phyloP scores from a whole-genome alignment of 2,797 vertebrate genomes.

The Aphelocoma californica region DNA sequence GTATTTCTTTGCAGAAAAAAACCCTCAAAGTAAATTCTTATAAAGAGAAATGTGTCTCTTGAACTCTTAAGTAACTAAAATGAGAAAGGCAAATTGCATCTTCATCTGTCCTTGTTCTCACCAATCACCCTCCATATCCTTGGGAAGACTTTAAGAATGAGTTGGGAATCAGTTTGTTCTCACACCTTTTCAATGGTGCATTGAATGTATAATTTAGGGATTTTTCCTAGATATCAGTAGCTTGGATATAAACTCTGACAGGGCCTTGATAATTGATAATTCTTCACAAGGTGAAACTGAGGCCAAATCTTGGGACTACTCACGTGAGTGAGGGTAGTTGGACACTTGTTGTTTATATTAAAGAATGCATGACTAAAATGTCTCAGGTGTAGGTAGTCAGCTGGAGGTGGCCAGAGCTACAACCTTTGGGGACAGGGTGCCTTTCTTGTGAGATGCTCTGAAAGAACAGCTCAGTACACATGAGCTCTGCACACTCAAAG shows the following conservation, averaged over 20 bases:
- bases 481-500: neutral
- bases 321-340: neutral
- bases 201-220: neutral
- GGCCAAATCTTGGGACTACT: neutral
- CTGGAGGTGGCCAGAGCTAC: neutral
- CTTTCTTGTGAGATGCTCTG: neutral
- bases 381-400: neutral
- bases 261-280: neutral
- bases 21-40: neutral
- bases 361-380: neutral
- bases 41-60: neutral
- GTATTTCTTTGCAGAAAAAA: neutral
- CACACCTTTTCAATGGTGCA: neutral
- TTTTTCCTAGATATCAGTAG: neutral
- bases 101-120: neutral
- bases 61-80: neutral
- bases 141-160: neutral
- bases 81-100: neutral
- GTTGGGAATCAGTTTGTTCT: neutral
- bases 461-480: neutral
- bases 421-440: accelerated
- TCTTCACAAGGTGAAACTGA: neutral
- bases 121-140: neutral
- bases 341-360: neutral
- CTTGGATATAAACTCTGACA: neutral